Conservation (phyloP, 2,797 vertebrate species). For the Borostomias antarcticus region DNA sequence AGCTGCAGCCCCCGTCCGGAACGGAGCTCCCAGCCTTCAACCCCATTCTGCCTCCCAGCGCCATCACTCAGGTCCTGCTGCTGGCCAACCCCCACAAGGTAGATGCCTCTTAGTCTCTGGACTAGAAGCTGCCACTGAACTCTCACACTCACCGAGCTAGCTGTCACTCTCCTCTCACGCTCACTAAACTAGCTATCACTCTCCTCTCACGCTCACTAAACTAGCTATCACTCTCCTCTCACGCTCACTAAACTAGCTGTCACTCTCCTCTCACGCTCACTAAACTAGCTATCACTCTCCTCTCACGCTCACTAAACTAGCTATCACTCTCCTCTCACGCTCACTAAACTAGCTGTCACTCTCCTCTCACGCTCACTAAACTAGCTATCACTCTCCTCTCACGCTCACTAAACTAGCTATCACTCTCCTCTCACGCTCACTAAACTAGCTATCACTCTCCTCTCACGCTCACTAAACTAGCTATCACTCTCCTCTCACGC, state of each 20-base stretch:
- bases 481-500: too few relatives aligned
- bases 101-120: not conserved
- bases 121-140: not conserved
- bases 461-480: too few relatives aligned
- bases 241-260: too few relatives aligned
- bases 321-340: too few relatives aligned
- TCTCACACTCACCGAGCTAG: not conserved
- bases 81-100: constrained; percentile 97
- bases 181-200: too few relatives aligned
- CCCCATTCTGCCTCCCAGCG: constrained; percentile 91
- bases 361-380: too few relatives aligned
- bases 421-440: too few relatives aligned
- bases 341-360: too few relatives aligned
- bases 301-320: not conserved
- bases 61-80: constrained; percentile 96
- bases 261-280: not conserved
- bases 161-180: not conserved
- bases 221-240: too few relatives aligned
- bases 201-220: not conserved
- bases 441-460: too few relatives aligned
- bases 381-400: too few relatives aligned
- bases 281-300: not conserved
- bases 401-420: too few relatives aligned
- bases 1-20: constrained; percentile 93
- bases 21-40: constrained; percentile 92